Base-by-base conservation (phyloP, 2,888 invertebrate genomes). In the Eupithecia insigniata region DNA sequence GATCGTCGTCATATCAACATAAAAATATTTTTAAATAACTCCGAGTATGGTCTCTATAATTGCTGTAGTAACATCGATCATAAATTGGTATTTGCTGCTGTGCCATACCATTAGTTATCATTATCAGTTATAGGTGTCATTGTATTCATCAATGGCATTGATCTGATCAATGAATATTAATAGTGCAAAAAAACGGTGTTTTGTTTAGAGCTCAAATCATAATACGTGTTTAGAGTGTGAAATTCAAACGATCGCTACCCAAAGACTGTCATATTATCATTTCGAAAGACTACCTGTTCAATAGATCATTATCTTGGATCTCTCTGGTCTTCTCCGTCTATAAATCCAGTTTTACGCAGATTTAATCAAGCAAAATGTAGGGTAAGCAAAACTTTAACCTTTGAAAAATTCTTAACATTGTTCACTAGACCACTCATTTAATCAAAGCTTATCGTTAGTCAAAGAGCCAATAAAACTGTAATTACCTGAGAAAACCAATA, bases 401-500 rank as follows among this genome's bases (percentile, higher is more conserved):
- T 5, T 55, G 26, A 26, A 55, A 55, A 26, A 14, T 10, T 22
- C 12, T 51, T 22, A 22, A 22, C 2, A 51, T 51, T 26, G 26
- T 51, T 51, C 46, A 51, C 46, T 51, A 22, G 46, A 51, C 46
- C 46, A 51, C 26, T 26, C 26, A 55, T 55, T 55, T 55, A 60
- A 18, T 60, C 30, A 30, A 30, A 64, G 64, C 64, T 34, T n/a
- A n/a, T n/a, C n/a, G n/a, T n/a, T 16, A 36, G 34, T 22, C 64
- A 73, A 70, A 66, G 22, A 43, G 39, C 51, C 67, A 70, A 73
- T 73, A 68, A 55, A 71, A 66, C 55, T 32, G 51, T 69, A 72
- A 71, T 71, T 70, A 71, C 74, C 67, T 71, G 74, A 36, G 69
- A 65, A 68, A 73, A 60, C 69, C 74, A 36, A 71, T 71, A 67